phyloP scores from a whole-genome alignment of 2,888 invertebrate genomes.

The Machimus atricapillus region DNA sequence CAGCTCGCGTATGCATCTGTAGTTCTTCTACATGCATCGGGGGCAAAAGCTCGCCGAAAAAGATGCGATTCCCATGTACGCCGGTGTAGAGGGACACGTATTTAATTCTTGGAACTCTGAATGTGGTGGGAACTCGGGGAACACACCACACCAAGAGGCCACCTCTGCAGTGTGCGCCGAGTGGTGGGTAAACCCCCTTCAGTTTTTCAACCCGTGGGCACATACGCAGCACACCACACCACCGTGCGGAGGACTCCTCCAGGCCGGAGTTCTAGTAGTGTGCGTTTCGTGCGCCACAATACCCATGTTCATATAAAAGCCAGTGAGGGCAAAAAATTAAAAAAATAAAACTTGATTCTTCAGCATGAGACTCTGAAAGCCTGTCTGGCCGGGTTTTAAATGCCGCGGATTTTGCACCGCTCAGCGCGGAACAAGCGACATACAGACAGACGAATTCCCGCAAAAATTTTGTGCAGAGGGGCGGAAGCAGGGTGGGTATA shows the following conservation, averaged over 20 bases:
- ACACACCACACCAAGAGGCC: neutral
- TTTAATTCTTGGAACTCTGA: neutral
- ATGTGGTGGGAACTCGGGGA: neutral
- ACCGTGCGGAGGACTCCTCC: neutral
- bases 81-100: neutral
- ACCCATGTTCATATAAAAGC: neutral
- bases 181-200: neutral
- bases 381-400: constrained; percentile 18
- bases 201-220: neutral
- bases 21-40: constrained; percentile 10
- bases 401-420: neutral
- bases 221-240: neutral
- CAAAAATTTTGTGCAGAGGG: neutral
- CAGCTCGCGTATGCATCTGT: neutral
- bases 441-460: neutral
- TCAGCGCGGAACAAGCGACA: neutral
- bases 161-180: neutral
- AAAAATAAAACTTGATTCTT: constrained; percentile 7
- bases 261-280: neutral
- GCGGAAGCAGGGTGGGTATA: neutral
- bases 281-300: constrained; percentile 7
- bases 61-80: neutral
- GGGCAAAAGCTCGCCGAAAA: neutral
- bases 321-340: neutral
- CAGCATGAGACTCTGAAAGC: neutral